Percentiles rank a stretch among this genome's conserved stretches.
These are phyloP conservation scores for Sitodiplosis mosellana DNA, from an alignment of 1,140 invertebrate species.

Conservation along the genomic window DNA sequence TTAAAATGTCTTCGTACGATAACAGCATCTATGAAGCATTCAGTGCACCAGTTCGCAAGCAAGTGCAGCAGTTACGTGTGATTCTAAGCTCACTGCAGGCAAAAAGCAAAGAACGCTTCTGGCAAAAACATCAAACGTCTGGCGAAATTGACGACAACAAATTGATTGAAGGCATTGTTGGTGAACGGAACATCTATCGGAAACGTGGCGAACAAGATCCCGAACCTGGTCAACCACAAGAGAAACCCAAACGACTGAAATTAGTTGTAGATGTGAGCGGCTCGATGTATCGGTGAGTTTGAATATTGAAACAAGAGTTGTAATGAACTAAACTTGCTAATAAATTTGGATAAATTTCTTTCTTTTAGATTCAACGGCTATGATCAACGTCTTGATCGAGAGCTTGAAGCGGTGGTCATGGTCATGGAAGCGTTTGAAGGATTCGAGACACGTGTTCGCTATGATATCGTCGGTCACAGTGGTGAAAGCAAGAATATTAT, in stretches of 20 bases:
- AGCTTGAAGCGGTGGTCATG: conserved; percentile 81
- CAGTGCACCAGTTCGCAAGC: conserved; percentile 52
- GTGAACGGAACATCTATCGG: conserved; percentile 82
- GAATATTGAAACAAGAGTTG: too few species aligned
- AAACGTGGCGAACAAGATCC: conserved; percentile 64
- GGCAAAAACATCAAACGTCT: conserved; percentile 78
- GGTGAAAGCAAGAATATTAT: conserved; percentile 64
- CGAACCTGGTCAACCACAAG: conserved; percentile 63
- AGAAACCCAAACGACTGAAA: conserved; percentile 77
- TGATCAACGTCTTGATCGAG: conserved; percentile 77
- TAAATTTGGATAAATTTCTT: too few species aligned
- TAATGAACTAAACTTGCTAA: not conserved
- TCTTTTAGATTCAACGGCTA: conserved; percentile 65
- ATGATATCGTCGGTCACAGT: conserved; percentile 88
- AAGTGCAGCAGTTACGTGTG: conserved; percentile 46
- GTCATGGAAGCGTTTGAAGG: conserved; percentile 88
- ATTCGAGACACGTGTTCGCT: conserved; percentile 75
- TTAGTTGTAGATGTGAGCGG: conserved; percentile 85
- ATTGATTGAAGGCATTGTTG: conserved; percentile 80
- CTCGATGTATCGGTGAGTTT: conserved; percentile 80
- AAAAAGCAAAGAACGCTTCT: conserved; percentile 83
- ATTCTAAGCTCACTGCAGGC: conserved; percentile 62
- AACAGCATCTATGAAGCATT: conserved; percentile 73
- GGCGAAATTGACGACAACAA: conserved; percentile 93
- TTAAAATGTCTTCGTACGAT: conserved; percentile 90